Percentiles rank a stretch among this genome's conserved stretches.
phyloP scores from a whole-genome alignment of 2,888 invertebrate genomes.

The Barypeithes pellucidus region DNA sequence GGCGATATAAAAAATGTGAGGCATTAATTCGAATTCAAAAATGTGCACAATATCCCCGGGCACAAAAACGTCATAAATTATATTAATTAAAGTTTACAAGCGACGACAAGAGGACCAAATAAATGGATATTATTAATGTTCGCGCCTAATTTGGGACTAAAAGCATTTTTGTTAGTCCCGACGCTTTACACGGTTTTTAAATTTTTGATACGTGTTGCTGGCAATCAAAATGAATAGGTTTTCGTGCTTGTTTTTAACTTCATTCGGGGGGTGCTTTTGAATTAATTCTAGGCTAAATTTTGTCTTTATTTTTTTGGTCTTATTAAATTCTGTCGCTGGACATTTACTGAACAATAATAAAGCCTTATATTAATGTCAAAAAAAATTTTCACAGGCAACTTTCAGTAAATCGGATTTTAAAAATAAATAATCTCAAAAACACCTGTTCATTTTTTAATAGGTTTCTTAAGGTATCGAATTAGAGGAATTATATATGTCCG shows the following conservation, averaged over 20 bases:
- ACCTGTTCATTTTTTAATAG: too few relatives aligned
- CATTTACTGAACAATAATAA: too few relatives aligned
- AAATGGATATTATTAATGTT: constrained; percentile 64
- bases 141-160: constrained; percentile 67
- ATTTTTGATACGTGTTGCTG: constrained; percentile 60
- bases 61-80: constrained; percentile 59
- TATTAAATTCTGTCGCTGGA: not conserved
- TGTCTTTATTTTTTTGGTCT: constrained; percentile 23
- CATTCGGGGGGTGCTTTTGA: not conserved
- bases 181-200: constrained; percentile 64
- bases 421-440: too few relatives aligned
- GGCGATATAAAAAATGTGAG: constrained; percentile 64
- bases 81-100: constrained; percentile 61
- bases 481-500: too few relatives aligned
- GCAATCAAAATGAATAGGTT: constrained; percentile 51
- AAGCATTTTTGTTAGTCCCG: constrained; percentile 69
- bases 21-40: constrained; percentile 53
- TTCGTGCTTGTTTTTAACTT: constrained; percentile 44
- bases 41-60: constrained; percentile 40
- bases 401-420: too few relatives aligned
- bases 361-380: too few relatives aligned
- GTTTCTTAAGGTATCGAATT: too few relatives aligned
- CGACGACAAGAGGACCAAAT: constrained; percentile 56
- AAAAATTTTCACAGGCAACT: too few relatives aligned
- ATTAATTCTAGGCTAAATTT: constrained; percentile 13